phyloP scores from a whole-genome alignment of 1,140 invertebrate species.

The Drosophila pallidifrons region DNA sequence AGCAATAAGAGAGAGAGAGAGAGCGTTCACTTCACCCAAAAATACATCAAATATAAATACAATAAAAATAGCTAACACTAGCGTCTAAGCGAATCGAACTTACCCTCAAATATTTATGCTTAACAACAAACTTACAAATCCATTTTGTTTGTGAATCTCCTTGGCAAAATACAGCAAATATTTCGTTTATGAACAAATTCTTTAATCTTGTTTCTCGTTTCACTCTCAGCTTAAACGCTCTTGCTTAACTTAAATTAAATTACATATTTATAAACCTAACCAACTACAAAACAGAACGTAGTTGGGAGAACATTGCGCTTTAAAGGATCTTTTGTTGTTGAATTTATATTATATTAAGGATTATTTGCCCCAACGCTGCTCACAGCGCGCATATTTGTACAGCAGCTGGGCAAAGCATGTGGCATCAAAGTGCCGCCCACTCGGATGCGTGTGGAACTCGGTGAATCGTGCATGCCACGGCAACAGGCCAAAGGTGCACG shows the following conservation, averaged over 20 bases:
- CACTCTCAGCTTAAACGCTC: constrained; percentile 53
- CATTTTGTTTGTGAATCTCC: constrained; percentile 35
- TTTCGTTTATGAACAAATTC: constrained; percentile 59
- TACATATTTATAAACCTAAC: constrained; percentile 60
- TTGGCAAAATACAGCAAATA: no score
- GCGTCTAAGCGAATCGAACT: constrained; percentile 57
- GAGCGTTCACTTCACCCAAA: not conserved
- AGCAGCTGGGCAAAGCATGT: constrained; percentile 66
- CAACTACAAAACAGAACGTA: constrained; percentile 35
- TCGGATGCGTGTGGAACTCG: constrained; percentile 75
- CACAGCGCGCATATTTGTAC: constrained; percentile 76
- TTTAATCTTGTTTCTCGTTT: constrained; percentile 10
- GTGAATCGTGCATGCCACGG: constrained; percentile 82
- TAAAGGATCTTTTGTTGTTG: no score
- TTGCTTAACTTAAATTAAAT: constrained; percentile 24
- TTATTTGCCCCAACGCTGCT: constrained; percentile 84
- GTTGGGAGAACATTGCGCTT: not conserved
- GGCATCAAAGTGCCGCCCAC: constrained; percentile 62
- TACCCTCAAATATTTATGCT: constrained; percentile 36
- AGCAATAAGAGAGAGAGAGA: constrained; percentile 40
- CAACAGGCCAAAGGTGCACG: constrained; percentile 74
- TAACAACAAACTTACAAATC: constrained; percentile 43
- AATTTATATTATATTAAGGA: no score
- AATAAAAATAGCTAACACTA: constrained; percentile 58
- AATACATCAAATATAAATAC: constrained; percentile 31